A percentile compares a stretch with the other conserved stretches of the same genome.
These are phyloP conservation scores for Linyphia triangularis DNA, from an alignment of 2,888 invertebrate genomes.

Conservation along the genomic window DNA sequence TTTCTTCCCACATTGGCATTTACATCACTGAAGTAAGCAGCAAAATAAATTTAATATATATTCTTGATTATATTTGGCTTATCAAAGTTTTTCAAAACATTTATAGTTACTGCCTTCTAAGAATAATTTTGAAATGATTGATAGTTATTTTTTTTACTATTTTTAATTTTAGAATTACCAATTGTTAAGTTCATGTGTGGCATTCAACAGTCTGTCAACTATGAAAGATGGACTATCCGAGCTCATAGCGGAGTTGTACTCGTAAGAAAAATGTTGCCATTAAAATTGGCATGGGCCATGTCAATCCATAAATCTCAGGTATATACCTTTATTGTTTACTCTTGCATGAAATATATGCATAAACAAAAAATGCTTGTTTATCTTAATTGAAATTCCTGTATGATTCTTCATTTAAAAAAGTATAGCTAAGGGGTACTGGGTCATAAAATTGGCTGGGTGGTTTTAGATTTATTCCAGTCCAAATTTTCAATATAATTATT, in stretches of 20 bases:
- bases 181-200: slow-evolving; percentile 83
- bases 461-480: too few species aligned
- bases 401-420: too few species aligned
- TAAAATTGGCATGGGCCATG: slow-evolving; percentile 97
- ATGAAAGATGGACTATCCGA: slow-evolving; percentile 90
- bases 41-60: too few species aligned
- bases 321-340: too few species aligned
- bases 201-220: slow-evolving; percentile 86
- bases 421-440: too few species aligned
- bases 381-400: too few species aligned
- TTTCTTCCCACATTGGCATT: too few species aligned
- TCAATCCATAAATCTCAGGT: slow-evolving; percentile 95
- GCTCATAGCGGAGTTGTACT: slow-evolving; percentile 82
- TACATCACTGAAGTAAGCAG: too few species aligned
- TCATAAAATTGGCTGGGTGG: too few species aligned
- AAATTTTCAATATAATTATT: too few species aligned
- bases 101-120: neutral
- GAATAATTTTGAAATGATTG: neutral
- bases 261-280: slow-evolving; percentile 87
- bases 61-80: neutral
- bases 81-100: neutral
- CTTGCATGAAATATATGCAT: too few species aligned
- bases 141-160: neutral
- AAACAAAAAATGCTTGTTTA: too few species aligned
- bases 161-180: slow-evolving; percentile 80